Evolutionary conservation across 2,797 vertebrate genomes (phyloP), one percentile per base, ranked within the genome.

Genomic region (Synanceia verrucosa): DNA sequence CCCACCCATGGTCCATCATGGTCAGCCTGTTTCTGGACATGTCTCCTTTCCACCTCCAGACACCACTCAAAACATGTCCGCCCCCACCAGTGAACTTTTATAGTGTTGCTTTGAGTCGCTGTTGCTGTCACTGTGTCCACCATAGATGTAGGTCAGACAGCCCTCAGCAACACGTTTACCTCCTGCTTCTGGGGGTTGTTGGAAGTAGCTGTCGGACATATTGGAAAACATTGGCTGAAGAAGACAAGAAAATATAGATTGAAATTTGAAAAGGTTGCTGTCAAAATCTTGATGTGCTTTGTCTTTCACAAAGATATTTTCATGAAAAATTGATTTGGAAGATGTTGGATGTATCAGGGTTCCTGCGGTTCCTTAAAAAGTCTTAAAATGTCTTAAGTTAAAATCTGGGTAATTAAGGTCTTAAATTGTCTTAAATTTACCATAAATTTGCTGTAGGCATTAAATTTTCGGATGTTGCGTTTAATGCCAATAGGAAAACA

Each of bases 111-210:
- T 51, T 10, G 16, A 29, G 26, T 48, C 18, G 0, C 19, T 39
- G 9, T 36, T 64, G 14, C 18, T 16, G 23, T 60, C 26, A 18
- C 23, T 63, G 14, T 51, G 31, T 55, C 28, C 39, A 44, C 3
- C n/a, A 57, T 48, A 31, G 57, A 68, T 68, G 5, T 67, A 57
- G 53, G 59, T 69, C 28, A 68, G 39, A 62, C 34, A 12, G 48
- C 26, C 21, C 18, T 44, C 31, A 47, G 67, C 14, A 36, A 64
- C 37, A 57, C 16, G 14, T 56, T 70, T 37, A 21, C 48, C 31
- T 33, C 21, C 4, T 12, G 8, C 70, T 41, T 58, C 36, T 13
- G 24, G 55, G 37, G 19, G 21, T 8, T 43, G 16, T 47, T 48
- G 47, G 24, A 65, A 44, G 44, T 9, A 36, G 46, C 56, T 44